phyloP scores from a whole-genome alignment of 2,888 invertebrate species.

The Dynastes grantii region DNA sequence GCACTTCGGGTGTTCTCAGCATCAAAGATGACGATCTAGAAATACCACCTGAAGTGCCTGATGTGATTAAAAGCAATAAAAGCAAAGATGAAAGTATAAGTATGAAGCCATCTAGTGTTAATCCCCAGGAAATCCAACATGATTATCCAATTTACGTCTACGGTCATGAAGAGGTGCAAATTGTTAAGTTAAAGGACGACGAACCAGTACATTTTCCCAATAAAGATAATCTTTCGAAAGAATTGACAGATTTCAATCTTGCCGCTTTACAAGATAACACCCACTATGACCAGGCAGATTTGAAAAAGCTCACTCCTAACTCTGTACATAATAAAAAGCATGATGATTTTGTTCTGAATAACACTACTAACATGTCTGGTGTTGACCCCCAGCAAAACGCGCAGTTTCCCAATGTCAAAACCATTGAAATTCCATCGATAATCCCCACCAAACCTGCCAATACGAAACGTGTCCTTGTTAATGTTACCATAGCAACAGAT shows the following conservation, averaged over 20 bases:
- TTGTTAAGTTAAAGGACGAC: conserved; percentile 69
- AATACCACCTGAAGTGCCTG: conserved; percentile 43
- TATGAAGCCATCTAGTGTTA: conserved; percentile 57
- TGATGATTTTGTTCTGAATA: conserved; percentile 56
- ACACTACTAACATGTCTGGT: conserved; percentile 59
- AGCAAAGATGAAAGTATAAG: conserved; percentile 56
- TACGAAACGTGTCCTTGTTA: conserved; percentile 82
- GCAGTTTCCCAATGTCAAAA: conserved; percentile 16
- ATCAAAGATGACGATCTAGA: conserved; percentile 51
- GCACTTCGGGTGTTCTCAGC: conserved; percentile 44
- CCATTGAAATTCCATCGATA: conserved; percentile 65
- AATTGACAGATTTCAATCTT: conserved; percentile 65
- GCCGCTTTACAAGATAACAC: conserved; percentile 51
- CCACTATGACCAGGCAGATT: conserved; percentile 52
- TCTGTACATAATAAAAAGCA: conserved; percentile 53
- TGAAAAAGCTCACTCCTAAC: conserved; percentile 57
- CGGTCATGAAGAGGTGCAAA: conserved; percentile 70
- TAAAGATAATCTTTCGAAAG: conserved; percentile 61
- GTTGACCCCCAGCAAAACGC: conserved; percentile 14
- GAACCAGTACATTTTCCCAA: not conserved
- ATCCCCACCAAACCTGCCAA: conserved; percentile 65
- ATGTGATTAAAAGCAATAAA: conserved; percentile 3
- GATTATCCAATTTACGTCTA: conserved; percentile 69
- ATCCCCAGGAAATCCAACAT: conserved; percentile 67
- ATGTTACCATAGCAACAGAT: conserved; percentile 86